Percentiles rank a stretch among this genome's conserved stretches.
phyloP scores from a whole-genome alignment of 2,797 vertebrate species.

The Pogonophryne albipinna region DNA sequence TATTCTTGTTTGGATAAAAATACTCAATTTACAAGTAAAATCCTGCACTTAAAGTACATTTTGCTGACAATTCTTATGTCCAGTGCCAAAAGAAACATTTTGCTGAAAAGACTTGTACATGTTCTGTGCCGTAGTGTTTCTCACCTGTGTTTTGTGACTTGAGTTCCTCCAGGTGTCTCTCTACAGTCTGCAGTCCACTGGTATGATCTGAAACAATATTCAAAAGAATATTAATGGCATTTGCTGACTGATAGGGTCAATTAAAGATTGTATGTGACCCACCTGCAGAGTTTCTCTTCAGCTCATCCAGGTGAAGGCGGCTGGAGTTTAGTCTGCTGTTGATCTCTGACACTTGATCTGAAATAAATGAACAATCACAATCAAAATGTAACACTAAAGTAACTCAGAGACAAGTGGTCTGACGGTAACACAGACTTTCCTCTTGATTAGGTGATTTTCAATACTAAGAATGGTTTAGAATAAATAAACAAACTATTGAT shows the following conservation, averaged over 20 bases:
- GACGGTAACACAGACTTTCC: too few relatives aligned
- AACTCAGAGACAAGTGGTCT: too few relatives aligned
- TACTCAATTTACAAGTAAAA: not conserved
- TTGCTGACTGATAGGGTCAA: not conserved
- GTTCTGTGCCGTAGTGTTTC: not conserved
- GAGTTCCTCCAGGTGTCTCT: constrained; percentile 19
- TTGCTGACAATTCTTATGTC: too few relatives aligned
- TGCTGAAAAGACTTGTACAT: too few relatives aligned
- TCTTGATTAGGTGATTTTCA: too few relatives aligned
- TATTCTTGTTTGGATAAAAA: not conserved
- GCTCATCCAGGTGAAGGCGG: constrained; percentile 12
- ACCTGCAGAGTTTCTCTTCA: constrained; percentile 30
- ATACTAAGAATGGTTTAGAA: too few relatives aligned
- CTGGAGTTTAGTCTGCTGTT: constrained; percentile 24
- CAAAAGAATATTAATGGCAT: not conserved
- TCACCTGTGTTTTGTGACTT: constrained; percentile 18
- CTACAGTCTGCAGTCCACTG: not conserved
- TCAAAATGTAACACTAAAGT: too few relatives aligned
- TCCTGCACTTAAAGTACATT: too few relatives aligned
- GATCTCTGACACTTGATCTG: constrained; percentile 30
- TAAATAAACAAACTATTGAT: too few relatives aligned
- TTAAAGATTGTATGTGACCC: not conserved
- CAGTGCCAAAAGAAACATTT: too few relatives aligned
- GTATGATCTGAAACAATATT: not conserved
- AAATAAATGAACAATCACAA: not conserved